Evolutionary conservation across 2,888 invertebrate species (phyloP).

Genomic region (Notocelia uddmanniana): DNA sequence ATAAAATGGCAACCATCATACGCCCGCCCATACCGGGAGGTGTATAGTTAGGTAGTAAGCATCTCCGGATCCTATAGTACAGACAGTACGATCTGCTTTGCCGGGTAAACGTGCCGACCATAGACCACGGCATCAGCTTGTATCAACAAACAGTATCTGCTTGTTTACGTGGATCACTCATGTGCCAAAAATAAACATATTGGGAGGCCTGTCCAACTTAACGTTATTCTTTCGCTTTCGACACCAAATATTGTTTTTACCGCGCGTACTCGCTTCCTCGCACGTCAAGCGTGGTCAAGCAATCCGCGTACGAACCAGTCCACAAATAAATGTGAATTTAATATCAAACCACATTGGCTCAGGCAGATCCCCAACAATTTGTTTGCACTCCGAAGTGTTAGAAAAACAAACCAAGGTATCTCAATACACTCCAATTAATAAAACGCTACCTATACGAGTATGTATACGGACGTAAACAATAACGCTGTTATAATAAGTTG

Average conservation of each 20-base stretch:
- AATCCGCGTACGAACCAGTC: not conserved
- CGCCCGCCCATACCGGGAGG: no score
- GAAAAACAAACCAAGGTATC: not conserved
- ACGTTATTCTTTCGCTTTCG: no score
- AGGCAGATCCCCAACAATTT: not conserved
- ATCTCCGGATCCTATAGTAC: not conserved
- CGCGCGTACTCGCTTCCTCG: not conserved
- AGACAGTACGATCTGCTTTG: not conserved
- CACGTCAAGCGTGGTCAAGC: not conserved
- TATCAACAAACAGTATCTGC: conserved; percentile 11
- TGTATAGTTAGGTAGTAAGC: no score
- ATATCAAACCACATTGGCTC: not conserved
- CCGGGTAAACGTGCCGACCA: not conserved
- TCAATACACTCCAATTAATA: not conserved
- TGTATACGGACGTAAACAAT: no score
- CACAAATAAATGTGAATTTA: not conserved
- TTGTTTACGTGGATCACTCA: conserved; percentile 7
- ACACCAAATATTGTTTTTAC: not conserved
- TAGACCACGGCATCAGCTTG: not conserved
- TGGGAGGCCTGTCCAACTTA: not conserved
- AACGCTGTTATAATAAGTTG: no score
- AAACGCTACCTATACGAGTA: not conserved
- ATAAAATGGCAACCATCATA: no score
- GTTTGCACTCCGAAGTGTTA: not conserved
- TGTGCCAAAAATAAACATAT: conserved; percentile 8